A percentile compares a stretch with the other conserved stretches of the same genome.
Evolutionary conservation across 2,888 invertebrate species (phyloP).

Genomic region (Allacma fusca): DNA sequence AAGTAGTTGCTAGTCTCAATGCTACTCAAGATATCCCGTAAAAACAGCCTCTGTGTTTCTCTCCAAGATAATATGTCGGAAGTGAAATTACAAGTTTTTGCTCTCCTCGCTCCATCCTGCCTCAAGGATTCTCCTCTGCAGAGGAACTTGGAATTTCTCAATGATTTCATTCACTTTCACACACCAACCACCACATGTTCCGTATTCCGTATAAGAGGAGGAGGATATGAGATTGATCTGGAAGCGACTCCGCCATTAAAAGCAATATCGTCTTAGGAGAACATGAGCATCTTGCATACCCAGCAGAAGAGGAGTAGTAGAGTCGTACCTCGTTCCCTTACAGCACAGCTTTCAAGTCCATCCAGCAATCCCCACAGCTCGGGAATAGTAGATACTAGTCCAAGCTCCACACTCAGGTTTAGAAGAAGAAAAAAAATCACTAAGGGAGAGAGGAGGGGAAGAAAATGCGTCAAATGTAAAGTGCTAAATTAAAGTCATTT

Average conservation of each 20-base stretch:
- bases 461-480: constrained; percentile 2
- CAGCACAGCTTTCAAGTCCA: no score
- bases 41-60: no score
- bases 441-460: background rate
- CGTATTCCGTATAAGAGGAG: no score
- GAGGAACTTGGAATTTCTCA: background rate
- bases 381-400: background rate
- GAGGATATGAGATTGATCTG: background rate
- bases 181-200: background rate
- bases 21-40: no score
- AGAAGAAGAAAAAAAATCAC: background rate
- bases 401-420: background rate
- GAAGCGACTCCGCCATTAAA: background rate
- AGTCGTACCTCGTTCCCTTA: no score
- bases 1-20: no score
- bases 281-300: background rate
- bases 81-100: constrained; percentile 1
- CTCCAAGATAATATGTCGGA: background rate
- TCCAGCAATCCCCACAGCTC: no score
- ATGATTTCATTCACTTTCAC: constrained; percentile 9
- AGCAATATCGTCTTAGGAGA: constrained; percentile 8
- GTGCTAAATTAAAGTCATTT: constrained; percentile 26
- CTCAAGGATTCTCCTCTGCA: background rate
- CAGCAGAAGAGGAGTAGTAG: background rate
- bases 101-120: background rate